Conservation (phyloP, 2,797 vertebrate genomes). For the Acanthurus tractus region DNA sequence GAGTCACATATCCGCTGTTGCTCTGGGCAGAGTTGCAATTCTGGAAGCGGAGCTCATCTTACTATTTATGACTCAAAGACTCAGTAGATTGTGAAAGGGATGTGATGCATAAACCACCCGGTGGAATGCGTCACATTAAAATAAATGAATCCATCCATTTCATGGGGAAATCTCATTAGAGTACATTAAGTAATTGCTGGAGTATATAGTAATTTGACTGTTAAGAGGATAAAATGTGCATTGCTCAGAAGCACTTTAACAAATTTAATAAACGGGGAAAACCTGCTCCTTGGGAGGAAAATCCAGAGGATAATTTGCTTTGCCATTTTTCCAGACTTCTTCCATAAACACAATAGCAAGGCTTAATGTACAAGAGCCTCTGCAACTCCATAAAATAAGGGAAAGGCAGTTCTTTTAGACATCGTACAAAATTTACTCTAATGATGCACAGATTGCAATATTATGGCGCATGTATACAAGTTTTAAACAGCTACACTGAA, state of each 20-base stretch:
- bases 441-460: slow-evolving; percentile 53
- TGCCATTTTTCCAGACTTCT: slow-evolving; percentile 62
- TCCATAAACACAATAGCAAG: slow-evolving; percentile 64
- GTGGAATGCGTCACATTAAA: slow-evolving; percentile 85
- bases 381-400: slow-evolving; percentile 51
- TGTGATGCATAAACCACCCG: slow-evolving; percentile 77
- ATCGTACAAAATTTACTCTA: slow-evolving; percentile 43
- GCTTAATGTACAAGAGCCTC: slow-evolving; percentile 61
- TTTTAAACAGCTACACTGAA: slow-evolving; percentile 49
- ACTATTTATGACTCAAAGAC: slow-evolving; percentile 82
- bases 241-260: slow-evolving; percentile 88
- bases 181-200: slow-evolving; percentile 90
- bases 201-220: slow-evolving; percentile 90
- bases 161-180: slow-evolving; percentile 89
- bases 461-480: slow-evolving; percentile 54
- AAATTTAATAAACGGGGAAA: slow-evolving; percentile 87
- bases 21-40: slow-evolving; percentile 58
- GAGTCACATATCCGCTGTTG: slow-evolving; percentile 57
- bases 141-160: slow-evolving; percentile 89
- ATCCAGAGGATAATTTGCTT: slow-evolving; percentile 77
- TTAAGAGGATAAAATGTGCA: slow-evolving; percentile 89
- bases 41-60: slow-evolving; percentile 63
- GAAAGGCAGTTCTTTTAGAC: slow-evolving; percentile 48
- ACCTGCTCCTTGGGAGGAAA: slow-evolving; percentile 75
- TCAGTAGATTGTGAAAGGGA: slow-evolving; percentile 61